These are phyloP conservation scores for Thaumatotibia leucotreta DNA, from an alignment of 1,140 invertebrate species.

Conservation along the genomic window DNA sequence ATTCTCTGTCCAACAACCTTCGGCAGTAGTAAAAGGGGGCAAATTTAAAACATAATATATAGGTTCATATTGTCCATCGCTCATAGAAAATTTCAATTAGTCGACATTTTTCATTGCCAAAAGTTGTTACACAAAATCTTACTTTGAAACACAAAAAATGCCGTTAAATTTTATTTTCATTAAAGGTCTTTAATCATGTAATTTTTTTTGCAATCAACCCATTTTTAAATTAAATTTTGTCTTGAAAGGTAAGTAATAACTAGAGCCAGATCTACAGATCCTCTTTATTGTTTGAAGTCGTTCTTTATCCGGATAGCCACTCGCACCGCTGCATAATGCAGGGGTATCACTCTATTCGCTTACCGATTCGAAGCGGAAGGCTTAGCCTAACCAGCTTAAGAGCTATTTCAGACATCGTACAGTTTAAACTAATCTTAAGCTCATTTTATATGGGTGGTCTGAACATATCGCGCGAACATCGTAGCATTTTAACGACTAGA, in stretches of 20 bases:
- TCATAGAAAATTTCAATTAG: too few relatives aligned
- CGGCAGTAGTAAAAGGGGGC: too few relatives aligned
- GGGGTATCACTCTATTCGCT: not conserved
- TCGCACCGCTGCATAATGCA: not conserved
- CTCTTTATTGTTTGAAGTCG: not conserved
- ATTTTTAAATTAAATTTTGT: not conserved
- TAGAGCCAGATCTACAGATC: not conserved
- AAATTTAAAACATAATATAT: too few relatives aligned
- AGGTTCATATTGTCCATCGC: too few relatives aligned
- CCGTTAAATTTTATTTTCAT: too few relatives aligned
- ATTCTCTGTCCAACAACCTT: too few relatives aligned
- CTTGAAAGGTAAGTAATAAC: not conserved
- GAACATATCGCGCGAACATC: not conserved
- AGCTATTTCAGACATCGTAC: not conserved
- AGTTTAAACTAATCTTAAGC: not conserved
- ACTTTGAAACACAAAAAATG: too few relatives aligned
- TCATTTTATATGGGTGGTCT: not conserved
- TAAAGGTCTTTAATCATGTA: too few relatives aligned
- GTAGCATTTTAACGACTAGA: not conserved
- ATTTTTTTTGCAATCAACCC: too few relatives aligned
- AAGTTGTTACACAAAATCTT: too few relatives aligned
- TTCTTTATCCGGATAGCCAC: not conserved
- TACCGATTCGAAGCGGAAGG: not conserved
- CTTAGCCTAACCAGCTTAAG: not conserved
- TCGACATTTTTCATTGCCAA: too few relatives aligned